A percentile compares a stretch with the other conserved stretches of the same genome.
Evolutionary conservation across 2,888 invertebrate species (phyloP).

Genomic region (Mythimna pallens): DNA sequence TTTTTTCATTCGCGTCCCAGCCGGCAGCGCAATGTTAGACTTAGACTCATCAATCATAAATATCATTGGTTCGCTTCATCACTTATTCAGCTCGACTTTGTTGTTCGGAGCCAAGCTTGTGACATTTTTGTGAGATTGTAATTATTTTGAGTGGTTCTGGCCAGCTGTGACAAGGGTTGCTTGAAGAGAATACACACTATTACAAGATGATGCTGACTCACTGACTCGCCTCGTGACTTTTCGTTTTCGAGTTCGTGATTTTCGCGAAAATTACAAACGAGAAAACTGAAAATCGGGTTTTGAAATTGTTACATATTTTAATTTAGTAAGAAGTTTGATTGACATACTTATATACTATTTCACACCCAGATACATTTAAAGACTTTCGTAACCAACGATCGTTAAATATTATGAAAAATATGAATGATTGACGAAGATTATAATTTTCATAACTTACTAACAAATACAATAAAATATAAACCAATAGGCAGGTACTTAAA

Average conservation of each 20-base stretch:
- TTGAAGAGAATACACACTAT: constrained; percentile 60
- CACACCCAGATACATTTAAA: too few species aligned
- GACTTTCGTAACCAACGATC: too few species aligned
- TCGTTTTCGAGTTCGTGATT: constrained; percentile 4
- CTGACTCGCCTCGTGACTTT: constrained; percentile 44
- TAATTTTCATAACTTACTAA: too few species aligned
- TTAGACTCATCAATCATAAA: constrained; percentile 74
- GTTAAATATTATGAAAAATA: too few species aligned
- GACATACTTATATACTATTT: too few species aligned
- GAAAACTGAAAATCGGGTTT: neutral
- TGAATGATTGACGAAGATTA: too few species aligned
- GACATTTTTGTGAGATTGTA: constrained; percentile 80
- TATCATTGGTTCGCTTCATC: constrained; percentile 71
- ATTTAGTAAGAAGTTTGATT: too few species aligned
- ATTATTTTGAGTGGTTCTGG: constrained; percentile 79
- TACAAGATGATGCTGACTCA: constrained; percentile 47
- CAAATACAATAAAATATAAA: constrained; percentile 45
- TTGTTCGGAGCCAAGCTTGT: constrained; percentile 63
- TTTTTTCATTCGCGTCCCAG: constrained; percentile 60
- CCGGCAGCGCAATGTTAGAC: constrained; percentile 63
- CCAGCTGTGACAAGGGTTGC: constrained; percentile 74
- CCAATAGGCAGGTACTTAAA: constrained; percentile 4
- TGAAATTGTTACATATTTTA: too few species aligned
- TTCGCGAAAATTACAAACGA: neutral
- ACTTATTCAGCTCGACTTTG: constrained; percentile 73